Base-by-base conservation (phyloP, 2,888 invertebrate species). In the Ophraella communa region DNA sequence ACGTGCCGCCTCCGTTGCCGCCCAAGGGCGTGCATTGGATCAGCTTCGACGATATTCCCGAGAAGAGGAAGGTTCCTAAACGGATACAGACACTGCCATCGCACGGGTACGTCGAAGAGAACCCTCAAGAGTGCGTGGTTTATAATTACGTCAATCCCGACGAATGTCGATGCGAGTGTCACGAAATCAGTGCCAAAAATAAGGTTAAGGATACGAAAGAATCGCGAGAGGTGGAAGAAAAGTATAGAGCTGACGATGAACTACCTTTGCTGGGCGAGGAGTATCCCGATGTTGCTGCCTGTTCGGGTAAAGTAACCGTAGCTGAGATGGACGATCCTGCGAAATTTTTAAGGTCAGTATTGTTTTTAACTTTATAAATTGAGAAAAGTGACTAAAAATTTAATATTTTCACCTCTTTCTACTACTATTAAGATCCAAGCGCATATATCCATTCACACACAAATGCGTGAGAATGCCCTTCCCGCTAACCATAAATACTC, bases 101-200 rank as follows among this genome's bases (percentile, higher is more conserved):
- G 54, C 84, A 86, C 70, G 85, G 79, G 52, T 83, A 79, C 65
- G 82, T 79, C 52, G 82, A 81, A 62, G 81, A 80, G 39, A 83
- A 82, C 42, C 65, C 79, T 14, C 80, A 80, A 58, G 79, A 83
- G 69, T 74, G 71, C 61, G 85, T 87, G 42, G 86, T 89, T 70
- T 89, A 89, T 74, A 91, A 88, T 82, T 94, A 93, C 82, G 94
- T 93, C 59, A 92, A 93, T 81, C 93, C 94, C 4, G 93, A 93
- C 79, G 92, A 93, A 76, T 94, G 94, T 78, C 91, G 91, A 78
- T 94, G 94, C 83, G 93, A 94, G 82, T 94, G 94, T 78, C 94
- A 94, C 82, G 91, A 90, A 76, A 74, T 78, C 10, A 77, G 72
- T 39, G 76, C 79, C 21, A 74, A 76, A 64, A 76, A 77, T 77